Evolutionary conservation across 1,140 invertebrate species (phyloP).

Genomic region (Homalodisca vitripennis): DNA sequence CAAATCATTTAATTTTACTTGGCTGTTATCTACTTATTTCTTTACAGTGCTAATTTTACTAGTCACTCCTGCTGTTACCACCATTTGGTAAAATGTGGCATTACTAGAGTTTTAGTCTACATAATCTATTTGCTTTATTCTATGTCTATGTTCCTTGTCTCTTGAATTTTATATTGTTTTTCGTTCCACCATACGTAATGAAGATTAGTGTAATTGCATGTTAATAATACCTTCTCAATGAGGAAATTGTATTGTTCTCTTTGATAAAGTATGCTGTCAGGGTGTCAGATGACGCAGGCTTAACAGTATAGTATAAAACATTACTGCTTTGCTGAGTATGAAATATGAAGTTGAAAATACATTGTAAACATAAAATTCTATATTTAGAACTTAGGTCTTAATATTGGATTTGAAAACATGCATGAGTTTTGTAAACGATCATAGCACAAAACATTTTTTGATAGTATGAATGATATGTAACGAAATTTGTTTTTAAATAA

Average conservation of each 20-base stretch:
- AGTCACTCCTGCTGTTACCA: slow-evolving; percentile 18
- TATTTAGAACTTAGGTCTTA: too few relatives aligned
- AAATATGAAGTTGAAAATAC: too few relatives aligned
- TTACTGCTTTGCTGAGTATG: too few relatives aligned
- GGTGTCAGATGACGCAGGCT: background rate
- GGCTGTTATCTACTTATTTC: background rate
- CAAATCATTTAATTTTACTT: slow-evolving; percentile 5
- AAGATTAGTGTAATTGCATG: background rate
- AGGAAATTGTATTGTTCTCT: background rate
- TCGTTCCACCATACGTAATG: background rate
- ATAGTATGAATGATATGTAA: too few relatives aligned
- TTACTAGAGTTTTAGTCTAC: slow-evolving; percentile 2
- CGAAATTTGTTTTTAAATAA: too few relatives aligned
- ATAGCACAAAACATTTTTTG: too few relatives aligned
- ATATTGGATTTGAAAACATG: too few relatives aligned
- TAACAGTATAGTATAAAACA: too few relatives aligned
- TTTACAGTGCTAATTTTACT: slow-evolving; percentile 18
- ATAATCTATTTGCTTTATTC: background rate
- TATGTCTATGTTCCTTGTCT: background rate
- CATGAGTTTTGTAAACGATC: too few relatives aligned
- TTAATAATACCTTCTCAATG: background rate
- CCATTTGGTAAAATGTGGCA: slow-evolving; percentile 16
- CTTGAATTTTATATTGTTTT: background rate
- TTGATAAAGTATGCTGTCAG: background rate
- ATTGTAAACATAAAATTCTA: too few relatives aligned